Conservation (phyloP, 1,140 invertebrate genomes). For the Drosophila nannoptera region DNA sequence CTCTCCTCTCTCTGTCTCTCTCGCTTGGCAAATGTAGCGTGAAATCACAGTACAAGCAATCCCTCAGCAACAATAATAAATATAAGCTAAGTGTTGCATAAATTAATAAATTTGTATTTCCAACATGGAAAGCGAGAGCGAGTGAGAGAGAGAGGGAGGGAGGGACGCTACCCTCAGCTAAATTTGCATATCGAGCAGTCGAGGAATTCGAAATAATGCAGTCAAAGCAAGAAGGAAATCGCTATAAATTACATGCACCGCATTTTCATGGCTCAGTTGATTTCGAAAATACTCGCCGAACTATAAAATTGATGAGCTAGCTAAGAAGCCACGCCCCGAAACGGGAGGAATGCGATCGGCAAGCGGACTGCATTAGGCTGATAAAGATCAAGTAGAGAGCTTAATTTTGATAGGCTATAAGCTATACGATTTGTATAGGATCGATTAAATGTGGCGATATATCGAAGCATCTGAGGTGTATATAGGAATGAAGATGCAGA, state of each 20-base stretch:
- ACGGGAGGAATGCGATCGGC: not conserved
- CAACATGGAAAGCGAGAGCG: not conserved
- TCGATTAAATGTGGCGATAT: too few relatives aligned
- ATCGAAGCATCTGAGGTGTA: too few relatives aligned
- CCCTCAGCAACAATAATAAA: slow-evolving; percentile 32
- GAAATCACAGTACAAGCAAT: slow-evolving; percentile 45
- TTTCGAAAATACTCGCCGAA: slow-evolving; percentile 48
- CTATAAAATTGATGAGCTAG: slow-evolving; percentile 46
- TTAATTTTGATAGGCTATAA: too few relatives aligned
- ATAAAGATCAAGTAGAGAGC: slow-evolving; percentile 1
- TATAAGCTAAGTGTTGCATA: slow-evolving; percentile 64
- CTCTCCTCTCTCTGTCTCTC: not conserved
- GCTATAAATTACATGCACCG: slow-evolving; percentile 66
- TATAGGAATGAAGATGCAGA: too few relatives aligned
- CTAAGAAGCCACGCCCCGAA: not conserved
- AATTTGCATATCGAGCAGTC: slow-evolving; percentile 58
- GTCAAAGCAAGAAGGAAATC: slow-evolving; percentile 57
- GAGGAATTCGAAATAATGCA: slow-evolving; percentile 46
- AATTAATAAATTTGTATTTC: slow-evolving; percentile 61
- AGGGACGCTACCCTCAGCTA: slow-evolving; percentile 12
- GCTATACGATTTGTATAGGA: too few relatives aligned
- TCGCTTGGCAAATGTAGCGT: slow-evolving; percentile 59
- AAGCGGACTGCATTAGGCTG: not conserved
- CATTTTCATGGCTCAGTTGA: slow-evolving; percentile 68
- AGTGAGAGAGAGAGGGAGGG: not conserved